A percentile compares a stretch with the other conserved stretches of the same genome.
These are phyloP conservation scores for Arvicanthis niloticus DNA, from an alignment of 2,113 vertebrate species.

Conservation along the genomic window DNA sequence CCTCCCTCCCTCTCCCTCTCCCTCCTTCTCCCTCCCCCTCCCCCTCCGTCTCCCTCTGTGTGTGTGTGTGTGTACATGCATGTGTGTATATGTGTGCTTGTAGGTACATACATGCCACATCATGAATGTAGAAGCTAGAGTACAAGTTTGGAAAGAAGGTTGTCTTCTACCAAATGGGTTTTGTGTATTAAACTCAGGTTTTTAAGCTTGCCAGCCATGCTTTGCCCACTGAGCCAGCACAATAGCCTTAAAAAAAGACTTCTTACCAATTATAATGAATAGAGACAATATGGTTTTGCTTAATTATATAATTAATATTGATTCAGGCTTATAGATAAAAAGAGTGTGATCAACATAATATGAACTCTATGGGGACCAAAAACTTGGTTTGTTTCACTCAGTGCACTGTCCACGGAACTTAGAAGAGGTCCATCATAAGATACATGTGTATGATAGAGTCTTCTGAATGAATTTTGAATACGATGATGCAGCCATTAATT, in stretches of 20 bases:
- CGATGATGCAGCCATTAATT: neutral
- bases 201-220: neutral
- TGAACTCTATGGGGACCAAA: neutral
- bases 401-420: neutral
- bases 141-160: neutral
- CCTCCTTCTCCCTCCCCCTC: too few relatives aligned
- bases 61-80: too few relatives aligned
- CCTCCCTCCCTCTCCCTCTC: too few relatives aligned
- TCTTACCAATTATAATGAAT: neutral
- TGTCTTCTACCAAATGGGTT: neutral
- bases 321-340: neutral
- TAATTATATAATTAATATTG: slow-evolving; percentile 2
- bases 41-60: too few relatives aligned
- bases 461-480: slow-evolving; percentile 24
- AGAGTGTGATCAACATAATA: neutral
- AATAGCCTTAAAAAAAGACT: neutral
- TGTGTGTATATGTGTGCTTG: neutral
- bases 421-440: slow-evolving; percentile 7
- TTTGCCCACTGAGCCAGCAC: neutral
- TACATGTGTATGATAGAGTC: neutral
- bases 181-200: neutral
- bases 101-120: neutral
- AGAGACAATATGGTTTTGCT: neutral
- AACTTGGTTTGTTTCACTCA: neutral
- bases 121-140: neutral